Base-by-base conservation (phyloP, 2,113 vertebrate species). In the Rana temporaria region DNA sequence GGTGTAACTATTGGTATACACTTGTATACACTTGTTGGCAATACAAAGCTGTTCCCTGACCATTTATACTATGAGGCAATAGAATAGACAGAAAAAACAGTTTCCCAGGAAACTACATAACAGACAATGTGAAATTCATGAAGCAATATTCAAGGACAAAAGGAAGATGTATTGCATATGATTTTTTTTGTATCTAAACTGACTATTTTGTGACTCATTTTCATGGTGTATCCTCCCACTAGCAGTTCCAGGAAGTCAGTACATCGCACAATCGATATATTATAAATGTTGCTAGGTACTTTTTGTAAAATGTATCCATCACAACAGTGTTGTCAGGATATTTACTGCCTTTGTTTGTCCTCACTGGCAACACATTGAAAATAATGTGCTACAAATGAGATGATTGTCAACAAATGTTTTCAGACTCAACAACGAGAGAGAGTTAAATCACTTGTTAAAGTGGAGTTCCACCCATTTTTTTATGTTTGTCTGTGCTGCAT, bases 121-220 rank as follows among this genome's bases (percentile, higher is more conserved):
- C 7, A 79, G 24, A 34, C 64, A 34, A n/a, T 69, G 63, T 57
- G 26, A 79, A 62, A 79, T 12, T 70, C 30, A 79, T 70, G 65
- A 42, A 16, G 56, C 78, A 70, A 70, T 64, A 68, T 68, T 57
- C 26, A 67, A 67, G 77, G 48, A 57, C 66, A 71, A 62, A 26
- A 48, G 17, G 4, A 3, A 59, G 32, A 59, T 48, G 8, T 30
- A 62, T 80, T 79, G 62, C 16, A 59, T 64, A 78, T 56, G 22
- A 67, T 78, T 67, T 66, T 30, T n/a, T 80, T 70, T 18, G 48
- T 52, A 42, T 70, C 34, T 48, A 69, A 59, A 42, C 66, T 62
- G 57, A 52, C 66, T 62, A 26, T 6, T 59, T 48, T 62, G 7
- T 26, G 66, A 80, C 32, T 19, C 14, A 38, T 24, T 22, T 70